phyloP scores from a whole-genome alignment of 92 coral and sea anemone species.

The Desmophyllum pertusum region DNA sequence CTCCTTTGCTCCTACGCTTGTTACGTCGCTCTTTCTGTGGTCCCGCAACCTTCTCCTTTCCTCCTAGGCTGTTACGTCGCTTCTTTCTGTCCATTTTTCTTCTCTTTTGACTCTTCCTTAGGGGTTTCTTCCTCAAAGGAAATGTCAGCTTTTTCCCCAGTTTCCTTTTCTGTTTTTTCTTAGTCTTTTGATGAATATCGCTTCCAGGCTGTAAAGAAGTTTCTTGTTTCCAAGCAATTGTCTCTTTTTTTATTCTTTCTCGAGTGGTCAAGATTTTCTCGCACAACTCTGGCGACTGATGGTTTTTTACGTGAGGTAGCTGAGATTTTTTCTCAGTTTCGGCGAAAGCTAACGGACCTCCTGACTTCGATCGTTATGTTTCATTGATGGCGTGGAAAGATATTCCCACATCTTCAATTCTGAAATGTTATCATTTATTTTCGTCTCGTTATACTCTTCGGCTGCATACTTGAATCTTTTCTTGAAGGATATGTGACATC shows the following conservation, averaged over 20 bases:
- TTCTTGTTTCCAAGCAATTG: conserved; percentile 83
- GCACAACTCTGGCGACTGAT: conserved; percentile 57
- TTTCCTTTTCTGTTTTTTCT: conserved; percentile 65
- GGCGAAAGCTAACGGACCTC: neutral
- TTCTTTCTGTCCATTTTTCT: conserved; percentile 22
- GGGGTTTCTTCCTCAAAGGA: conserved; percentile 34
- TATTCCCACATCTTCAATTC: neutral
- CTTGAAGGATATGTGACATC: neutral
- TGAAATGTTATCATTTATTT: neutral
- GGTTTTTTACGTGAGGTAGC: conserved; percentile 32
- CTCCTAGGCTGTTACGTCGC: neutral
- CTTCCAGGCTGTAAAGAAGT: conserved; percentile 66
- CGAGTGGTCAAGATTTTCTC: conserved; percentile 71
- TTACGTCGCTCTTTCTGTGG: conserved; percentile 4
- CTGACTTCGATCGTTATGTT: conserved; percentile 6
- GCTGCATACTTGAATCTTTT: neutral
- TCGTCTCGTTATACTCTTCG: neutral
- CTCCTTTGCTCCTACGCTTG: neutral
- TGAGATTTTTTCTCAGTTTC: conserved; percentile 41
- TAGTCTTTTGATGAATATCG: conserved; percentile 58
- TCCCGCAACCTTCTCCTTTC: neutral
- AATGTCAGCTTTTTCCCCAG: conserved; percentile 70
- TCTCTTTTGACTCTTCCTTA: conserved; percentile 2
- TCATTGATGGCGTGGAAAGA: conserved; percentile 18
- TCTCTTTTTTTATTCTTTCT: conserved; percentile 61